Base-by-base conservation (phyloP, 2,888 invertebrate genomes). In the Eupelmus urozonus region DNA sequence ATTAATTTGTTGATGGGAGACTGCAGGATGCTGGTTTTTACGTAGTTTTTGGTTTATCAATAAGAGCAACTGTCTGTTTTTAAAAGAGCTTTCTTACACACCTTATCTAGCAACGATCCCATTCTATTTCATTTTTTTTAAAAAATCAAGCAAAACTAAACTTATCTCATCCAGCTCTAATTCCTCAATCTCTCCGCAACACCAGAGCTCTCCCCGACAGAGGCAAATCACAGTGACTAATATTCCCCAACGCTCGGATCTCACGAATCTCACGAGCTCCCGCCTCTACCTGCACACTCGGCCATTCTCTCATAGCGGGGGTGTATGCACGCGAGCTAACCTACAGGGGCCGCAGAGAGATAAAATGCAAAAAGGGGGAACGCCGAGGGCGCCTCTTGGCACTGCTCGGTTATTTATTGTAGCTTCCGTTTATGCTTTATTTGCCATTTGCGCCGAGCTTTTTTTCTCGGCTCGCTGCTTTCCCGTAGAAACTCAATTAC, bases 371-470 rank as follows among this genome's bases (percentile, higher is more conserved):
- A 67, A 27, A 59, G 67, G 60, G 42, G 76, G 40, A 40, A 53
- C 42, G 57, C 51, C 34, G n/a, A 25, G 57, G 69, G 70, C 18
- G 25, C 77, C 49, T 78, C 62, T 66, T 76, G n/a, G 79, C 76
- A 78, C 72, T 80, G 82, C 83, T 84, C 82, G 84, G 84, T 87
- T 87, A 87, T 87, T 87, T 86, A 87, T 86, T 77, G 84, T 83
- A 82, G 86, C 85, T 85, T 85, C 86, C 83, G 86, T 85, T 84
- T 84, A 83, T 86, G 84, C 83, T 86, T 87, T 86, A 85, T 86
- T 85, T 86, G 85, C 82, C 85, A 82, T 84, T 84, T 82, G 85
- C 83, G 81, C 76, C 83, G 80, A n/a, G 53, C 27, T 16, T 20
- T 66, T 66, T 53, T 66, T 53, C 45, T 65, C 23, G 23, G 42